These are phyloP conservation scores for Sphaerodactylus townsendi DNA, from an alignment of 2,113 vertebrate species.

Conservation along the genomic window DNA sequence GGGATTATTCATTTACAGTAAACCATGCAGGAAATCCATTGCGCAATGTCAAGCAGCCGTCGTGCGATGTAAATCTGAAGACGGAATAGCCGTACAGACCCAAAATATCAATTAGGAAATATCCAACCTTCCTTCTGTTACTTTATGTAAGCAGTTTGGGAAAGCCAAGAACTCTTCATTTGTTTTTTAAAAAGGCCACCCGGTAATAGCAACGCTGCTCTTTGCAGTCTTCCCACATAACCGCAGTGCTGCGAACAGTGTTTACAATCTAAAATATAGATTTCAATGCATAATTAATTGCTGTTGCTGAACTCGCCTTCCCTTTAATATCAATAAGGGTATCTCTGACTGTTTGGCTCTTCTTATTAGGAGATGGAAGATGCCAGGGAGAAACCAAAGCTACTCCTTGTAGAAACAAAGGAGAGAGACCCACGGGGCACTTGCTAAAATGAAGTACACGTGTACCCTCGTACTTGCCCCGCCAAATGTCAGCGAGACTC, in stretches of 20 bases:
- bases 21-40: constrained; percentile 11
- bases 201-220: not conserved
- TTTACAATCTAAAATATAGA: constrained; percentile 17
- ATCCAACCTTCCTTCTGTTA: not conserved
- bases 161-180: not conserved
- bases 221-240: not conserved
- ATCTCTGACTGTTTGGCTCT: not conserved
- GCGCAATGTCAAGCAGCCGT: not conserved
- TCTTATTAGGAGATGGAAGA: not conserved
- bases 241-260: not conserved
- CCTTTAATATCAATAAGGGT: not conserved
- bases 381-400: not conserved
- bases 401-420: not conserved
- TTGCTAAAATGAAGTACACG: not conserved
- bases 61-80: not conserved
- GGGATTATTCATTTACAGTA: constrained; percentile 29
- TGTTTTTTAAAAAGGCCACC: not conserved
- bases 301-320: not conserved
- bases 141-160: constrained; percentile 2
- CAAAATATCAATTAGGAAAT: constrained; percentile 1
- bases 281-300: constrained; percentile 17
- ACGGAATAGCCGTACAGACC: not conserved
- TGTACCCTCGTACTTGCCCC: not conserved
- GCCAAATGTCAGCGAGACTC: not conserved
- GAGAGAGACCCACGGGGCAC: rapidly evolving